Base-by-base conservation (phyloP, 2,888 invertebrate genomes). In the Lacanobia oleracea region DNA sequence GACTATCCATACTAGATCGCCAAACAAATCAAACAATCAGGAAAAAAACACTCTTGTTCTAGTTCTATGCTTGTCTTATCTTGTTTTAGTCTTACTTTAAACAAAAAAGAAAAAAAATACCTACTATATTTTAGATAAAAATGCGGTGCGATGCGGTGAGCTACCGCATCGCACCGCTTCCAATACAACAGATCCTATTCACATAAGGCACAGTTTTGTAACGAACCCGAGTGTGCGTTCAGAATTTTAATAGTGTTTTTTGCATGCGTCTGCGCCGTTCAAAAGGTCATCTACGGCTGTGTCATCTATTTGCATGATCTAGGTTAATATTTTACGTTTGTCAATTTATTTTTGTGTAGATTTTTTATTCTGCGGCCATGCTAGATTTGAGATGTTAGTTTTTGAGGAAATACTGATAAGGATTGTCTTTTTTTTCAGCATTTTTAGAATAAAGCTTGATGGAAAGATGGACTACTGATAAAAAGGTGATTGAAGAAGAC, bases 241-340 rank as follows among this genome's bases (percentile, higher is more conserved):
- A 77, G 83, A 83, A 86, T 86, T 72, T 83, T 75, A 86, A 86
- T 81, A 79, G 45, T 65, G 69, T 81, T 84, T 85, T 84, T 78
- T 83, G 75, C 73, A 45, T 70, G 75, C 69, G 72, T 40, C 68
- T 77, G 79, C 66, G 69, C 67, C 67, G 54, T 53, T 56, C 60
- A 57, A 81, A 85, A 84, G 86, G 84, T 85, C 83, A 83, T 43
- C 67, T n/a, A 7, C 51, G 45, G 67, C 75, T 67, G 67, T 83
- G 86, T 84, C 86, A 85, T 84, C 79, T 85, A 73, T 83, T 83
- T 75, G 69, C 67, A 78, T 81, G 81, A 83, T 85, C 81, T 85
- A 63, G 77, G 79, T 74, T 81, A 82, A 67, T 76, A 73, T 75
- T 69, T 77, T 67, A 77, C 53, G 61, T 79, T 79, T 51, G 65